Conservation (phyloP, 2,113 vertebrate genomes). For the Anser brachyrhynchus region DNA sequence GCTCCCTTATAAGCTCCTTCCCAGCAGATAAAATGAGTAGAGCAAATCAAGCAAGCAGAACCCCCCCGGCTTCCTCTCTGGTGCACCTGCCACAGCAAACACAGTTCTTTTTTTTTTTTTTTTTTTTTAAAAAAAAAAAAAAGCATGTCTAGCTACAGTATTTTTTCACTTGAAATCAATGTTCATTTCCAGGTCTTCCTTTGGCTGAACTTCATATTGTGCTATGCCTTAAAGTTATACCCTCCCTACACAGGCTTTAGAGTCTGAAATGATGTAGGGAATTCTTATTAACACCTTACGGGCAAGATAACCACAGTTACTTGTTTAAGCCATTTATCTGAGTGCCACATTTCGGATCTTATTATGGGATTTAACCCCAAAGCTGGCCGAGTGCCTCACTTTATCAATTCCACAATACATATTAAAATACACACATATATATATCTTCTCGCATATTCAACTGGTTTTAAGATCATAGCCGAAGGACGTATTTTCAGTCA, state of each 20-base stretch:
- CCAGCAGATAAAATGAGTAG: neutral
- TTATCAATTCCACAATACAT: neutral
- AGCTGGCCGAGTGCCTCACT: neutral
- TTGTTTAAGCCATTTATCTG: neutral
- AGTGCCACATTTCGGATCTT: neutral
- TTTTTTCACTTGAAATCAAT: neutral
- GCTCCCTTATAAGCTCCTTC: neutral
- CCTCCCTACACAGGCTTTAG: neutral
- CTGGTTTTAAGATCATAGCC: neutral
- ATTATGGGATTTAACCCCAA: neutral
- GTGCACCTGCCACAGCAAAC: neutral
- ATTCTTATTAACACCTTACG: neutral
- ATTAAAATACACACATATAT: neutral
- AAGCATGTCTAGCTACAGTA: neutral
- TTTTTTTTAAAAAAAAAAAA: neutral
- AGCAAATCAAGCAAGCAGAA: neutral
- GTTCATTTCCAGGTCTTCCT: neutral
- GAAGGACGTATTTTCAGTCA: slow-evolving; percentile 15
- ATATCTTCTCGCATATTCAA: neutral
- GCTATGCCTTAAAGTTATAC: neutral
- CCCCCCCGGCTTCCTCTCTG: neutral
- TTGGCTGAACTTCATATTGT: neutral
- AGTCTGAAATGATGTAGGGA: neutral
- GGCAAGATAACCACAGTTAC: neutral
- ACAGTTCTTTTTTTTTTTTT: neutral